These are phyloP conservation scores for Taeniopygia guttata DNA, from an alignment of 2,797 vertebrate genomes.

Conservation along the genomic window DNA sequence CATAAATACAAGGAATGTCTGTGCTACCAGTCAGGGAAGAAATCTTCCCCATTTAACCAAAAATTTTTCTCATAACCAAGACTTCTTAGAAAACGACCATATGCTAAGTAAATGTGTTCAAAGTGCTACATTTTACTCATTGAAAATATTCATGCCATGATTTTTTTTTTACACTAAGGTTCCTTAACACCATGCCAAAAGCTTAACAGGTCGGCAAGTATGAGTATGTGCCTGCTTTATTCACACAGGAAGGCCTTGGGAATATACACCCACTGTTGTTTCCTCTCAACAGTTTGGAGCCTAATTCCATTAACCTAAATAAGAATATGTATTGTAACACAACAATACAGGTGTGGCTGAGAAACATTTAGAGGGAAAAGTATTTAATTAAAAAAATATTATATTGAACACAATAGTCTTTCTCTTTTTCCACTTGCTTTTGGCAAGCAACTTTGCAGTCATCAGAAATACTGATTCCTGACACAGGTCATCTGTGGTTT, in stretches of 20 bases:
- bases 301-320: neutral
- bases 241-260: neutral
- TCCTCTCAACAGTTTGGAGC: neutral
- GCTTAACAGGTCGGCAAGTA: conserved; percentile 32
- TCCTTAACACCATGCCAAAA: conserved; percentile 46
- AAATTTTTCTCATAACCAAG: conserved; percentile 49
- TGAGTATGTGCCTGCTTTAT: neutral
- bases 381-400: neutral
- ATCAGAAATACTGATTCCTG: neutral
- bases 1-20: conserved; percentile 48
- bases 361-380: neutral
- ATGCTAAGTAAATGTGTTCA: conserved; percentile 64
- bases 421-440: neutral
- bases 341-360: neutral
- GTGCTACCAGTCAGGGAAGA: conserved; percentile 32
- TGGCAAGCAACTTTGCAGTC: neutral
- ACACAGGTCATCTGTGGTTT: neutral
- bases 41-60: conserved; percentile 60
- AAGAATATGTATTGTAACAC: neutral
- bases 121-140: conserved; percentile 61
- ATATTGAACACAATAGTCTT: neutral
- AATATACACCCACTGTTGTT: neutral
- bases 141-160: conserved; percentile 37
- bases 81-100: conserved; percentile 45
- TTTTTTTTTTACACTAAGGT: conserved; percentile 40